Evolutionary conservation across 1,140 invertebrate species (phyloP).

Genomic region (Leucophenga varia): DNA sequence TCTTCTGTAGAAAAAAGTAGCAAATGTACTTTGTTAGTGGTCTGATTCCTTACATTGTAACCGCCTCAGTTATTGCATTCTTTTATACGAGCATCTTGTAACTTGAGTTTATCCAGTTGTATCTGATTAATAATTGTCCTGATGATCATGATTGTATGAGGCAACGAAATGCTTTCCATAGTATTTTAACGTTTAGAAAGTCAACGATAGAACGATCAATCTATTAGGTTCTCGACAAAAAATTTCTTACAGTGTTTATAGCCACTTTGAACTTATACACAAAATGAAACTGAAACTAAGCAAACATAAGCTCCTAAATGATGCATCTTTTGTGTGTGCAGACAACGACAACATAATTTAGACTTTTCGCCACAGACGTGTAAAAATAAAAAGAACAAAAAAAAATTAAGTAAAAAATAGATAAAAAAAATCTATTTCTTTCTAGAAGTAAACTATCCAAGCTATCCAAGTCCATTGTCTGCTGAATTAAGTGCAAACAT

Average conservation of each 20-base stretch:
- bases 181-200: not conserved
- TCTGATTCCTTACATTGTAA: no score
- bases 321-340: conserved; percentile 41
- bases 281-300: conserved; percentile 25
- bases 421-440: conserved; percentile 30
- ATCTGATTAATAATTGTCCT: no score
- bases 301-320: conserved; percentile 39
- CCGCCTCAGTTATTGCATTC: no score
- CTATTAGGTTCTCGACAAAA: not conserved
- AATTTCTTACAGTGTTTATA: conserved; percentile 28
- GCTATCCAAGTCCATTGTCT: conserved; percentile 33
- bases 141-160: no score
- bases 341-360: conserved; percentile 48
- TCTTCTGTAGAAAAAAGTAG: no score
- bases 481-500: conserved; percentile 54
- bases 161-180: no score
- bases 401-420: conserved; percentile 18
- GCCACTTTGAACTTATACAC: conserved; percentile 25
- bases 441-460: no score
- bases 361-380: conserved; percentile 29
- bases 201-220: not conserved
- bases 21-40: no score
- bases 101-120: no score
- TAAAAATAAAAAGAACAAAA: conserved; percentile 1
- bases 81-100: no score